Evolutionary conservation across 2,113 vertebrate genomes (phyloP), one percentile per base, ranked within the genome.

Genomic region (Tichodroma muraria): DNA sequence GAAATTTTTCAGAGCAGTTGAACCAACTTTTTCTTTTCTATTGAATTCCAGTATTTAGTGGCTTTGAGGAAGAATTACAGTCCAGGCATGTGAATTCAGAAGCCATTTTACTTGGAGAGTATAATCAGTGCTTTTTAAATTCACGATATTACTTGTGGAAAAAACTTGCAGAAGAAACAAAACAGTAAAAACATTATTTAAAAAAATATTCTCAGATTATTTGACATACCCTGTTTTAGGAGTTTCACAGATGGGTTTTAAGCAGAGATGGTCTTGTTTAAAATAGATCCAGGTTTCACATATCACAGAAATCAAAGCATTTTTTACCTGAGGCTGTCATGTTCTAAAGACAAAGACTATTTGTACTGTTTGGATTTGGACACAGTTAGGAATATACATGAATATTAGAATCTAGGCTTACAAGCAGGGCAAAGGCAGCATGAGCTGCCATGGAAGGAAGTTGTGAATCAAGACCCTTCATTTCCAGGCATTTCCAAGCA

Each of bases 401-500:
- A 69, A 68, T 89, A 76, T 85, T 76, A 90, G 65, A 60, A 76
- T 60, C 31, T 64, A 71, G 40, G 47, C 24, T 81, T 76, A 61
- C 16, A 94, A 66, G 42, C 53, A 91, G 50, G 49, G 25, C 56
- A 65, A 79, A 87, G 61, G 61, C 37, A 87, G 80, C 69, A 71
- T 30, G 56, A 69, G 31, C 61, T 94, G 80, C 66, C 77, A 30
- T 89, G 78, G 70, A 82, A 93, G 71, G 75, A 93, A 88, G 79
- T 25, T 2, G 25, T 71, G 89, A 85, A 95, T 90, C 89, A 73
- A 85, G 91, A 56, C 64, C 88, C 79, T 88, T 80, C 7, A 4
- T 88, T 91, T 95, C 76, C 87, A 95, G 89, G 89, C 93, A 92
- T 79, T 81, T 95, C 78, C 45, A 68, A 78, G 88, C 71, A 37